Evolutionary conservation across 2,797 vertebrate genomes (phyloP).

Genomic region (Setipinna tenuifilis): DNA sequence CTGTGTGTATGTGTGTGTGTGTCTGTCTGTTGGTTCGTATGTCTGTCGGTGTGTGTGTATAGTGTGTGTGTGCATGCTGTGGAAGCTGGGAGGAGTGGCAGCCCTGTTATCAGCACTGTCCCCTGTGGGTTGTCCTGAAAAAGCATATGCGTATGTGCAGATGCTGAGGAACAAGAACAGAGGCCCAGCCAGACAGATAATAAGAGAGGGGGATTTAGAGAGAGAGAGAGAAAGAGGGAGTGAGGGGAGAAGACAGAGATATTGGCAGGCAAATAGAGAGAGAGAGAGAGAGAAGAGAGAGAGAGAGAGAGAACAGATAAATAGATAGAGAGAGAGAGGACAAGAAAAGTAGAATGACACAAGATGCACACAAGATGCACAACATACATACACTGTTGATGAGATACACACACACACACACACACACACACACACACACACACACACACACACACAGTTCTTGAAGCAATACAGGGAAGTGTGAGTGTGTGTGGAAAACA

Average conservation of each 20-base stretch:
- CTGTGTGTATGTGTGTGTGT: neutral
- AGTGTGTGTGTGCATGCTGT: conserved; percentile 17
- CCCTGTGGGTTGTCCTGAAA: conserved; percentile 55
- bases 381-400: too few relatives aligned
- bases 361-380: too few relatives aligned
- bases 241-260: neutral
- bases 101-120: conserved; percentile 50
- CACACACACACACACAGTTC: too few relatives aligned
- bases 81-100: neutral
- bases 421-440: too few relatives aligned
- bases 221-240: neutral
- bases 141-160: conserved; percentile 10
- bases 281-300: neutral
- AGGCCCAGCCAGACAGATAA: neutral
- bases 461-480: too few relatives aligned
- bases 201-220: neutral
- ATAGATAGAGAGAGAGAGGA: too few relatives aligned
- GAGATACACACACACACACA: too few relatives aligned
- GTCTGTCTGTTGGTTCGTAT: neutral
- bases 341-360: too few relatives aligned
- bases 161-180: conserved; percentile 7
- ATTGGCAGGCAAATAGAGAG: neutral
- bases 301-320: too few relatives aligned
- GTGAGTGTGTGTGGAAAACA: neutral
- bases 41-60: neutral